Evolutionary conservation across 2,113 vertebrate genomes (phyloP).

Genomic region (Bubo blakistoni): DNA sequence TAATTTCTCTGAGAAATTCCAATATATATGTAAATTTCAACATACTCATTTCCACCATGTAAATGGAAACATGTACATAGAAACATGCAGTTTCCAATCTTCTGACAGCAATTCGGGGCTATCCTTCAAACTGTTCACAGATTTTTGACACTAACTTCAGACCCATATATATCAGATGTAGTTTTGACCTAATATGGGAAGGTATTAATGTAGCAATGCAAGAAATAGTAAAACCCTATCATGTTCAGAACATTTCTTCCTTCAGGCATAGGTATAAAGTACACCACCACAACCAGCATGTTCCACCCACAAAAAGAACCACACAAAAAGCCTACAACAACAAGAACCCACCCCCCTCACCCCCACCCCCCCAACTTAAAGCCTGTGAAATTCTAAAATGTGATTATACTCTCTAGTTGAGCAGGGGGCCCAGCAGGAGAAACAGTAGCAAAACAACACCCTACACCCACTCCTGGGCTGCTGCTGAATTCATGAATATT

Average conservation of each 20-base stretch:
- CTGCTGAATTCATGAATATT: constrained; percentile 45
- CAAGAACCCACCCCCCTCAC: not conserved
- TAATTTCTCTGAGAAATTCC: constrained; percentile 21
- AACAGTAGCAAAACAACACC: constrained; percentile 24
- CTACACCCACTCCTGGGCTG: constrained; percentile 38
- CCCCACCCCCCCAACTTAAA: not conserved
- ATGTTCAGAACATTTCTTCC: not conserved
- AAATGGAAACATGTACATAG: not conserved
- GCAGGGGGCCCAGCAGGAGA: constrained; percentile 3
- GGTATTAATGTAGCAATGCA: not conserved
- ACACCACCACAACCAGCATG: not conserved
- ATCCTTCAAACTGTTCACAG: not conserved
- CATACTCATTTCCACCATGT: not conserved
- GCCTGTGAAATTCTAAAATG: not conserved
- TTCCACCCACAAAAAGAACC: not conserved
- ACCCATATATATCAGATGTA: not conserved
- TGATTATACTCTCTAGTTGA: not conserved
- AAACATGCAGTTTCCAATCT: not conserved
- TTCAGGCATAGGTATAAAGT: not conserved
- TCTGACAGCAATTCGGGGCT: not conserved
- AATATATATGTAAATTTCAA: constrained; percentile 39
- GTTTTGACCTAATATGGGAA: not conserved
- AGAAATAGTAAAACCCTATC: not conserved
- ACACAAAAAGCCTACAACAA: not conserved
- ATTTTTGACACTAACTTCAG: not conserved